A percentile compares a stretch with the other conserved stretches of the same genome.
Evolutionary conservation across 2,797 vertebrate species (phyloP).

Genomic region (Mus minutoides): DNA sequence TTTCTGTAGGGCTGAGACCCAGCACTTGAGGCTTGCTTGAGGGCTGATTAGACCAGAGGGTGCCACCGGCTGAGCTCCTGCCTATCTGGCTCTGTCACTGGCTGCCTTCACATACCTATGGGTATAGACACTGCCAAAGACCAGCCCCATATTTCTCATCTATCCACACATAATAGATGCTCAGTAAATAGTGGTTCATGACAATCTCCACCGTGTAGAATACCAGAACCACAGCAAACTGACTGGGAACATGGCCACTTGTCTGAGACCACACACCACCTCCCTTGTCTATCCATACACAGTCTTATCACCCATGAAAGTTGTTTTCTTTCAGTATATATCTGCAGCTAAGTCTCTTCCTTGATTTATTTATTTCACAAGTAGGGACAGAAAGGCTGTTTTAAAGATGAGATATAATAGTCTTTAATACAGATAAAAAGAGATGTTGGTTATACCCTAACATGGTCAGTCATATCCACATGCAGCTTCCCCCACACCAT

Average conservation of each 20-base stretch:
- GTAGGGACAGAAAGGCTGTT: neutral
- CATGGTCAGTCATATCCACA: neutral
- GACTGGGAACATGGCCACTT: neutral
- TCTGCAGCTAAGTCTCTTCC: neutral
- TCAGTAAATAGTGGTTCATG: neutral
- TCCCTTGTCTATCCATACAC: too few relatives aligned
- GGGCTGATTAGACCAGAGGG: neutral
- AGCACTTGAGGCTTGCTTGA: neutral
- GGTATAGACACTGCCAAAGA: neutral
- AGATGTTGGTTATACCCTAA: neutral
- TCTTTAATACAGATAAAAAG: neutral
- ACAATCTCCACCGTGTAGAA: neutral
- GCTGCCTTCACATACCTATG: neutral
- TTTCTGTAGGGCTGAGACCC: neutral
- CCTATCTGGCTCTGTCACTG: neutral
- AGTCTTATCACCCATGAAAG: neutral
- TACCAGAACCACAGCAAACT: neutral
- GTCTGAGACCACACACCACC: neutral
- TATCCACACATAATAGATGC: neutral
- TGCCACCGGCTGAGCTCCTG: neutral
- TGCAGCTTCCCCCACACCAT: neutral
- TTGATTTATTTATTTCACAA: neutral
- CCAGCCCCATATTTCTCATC: neutral
- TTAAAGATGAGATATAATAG: neutral
- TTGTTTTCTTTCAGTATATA: neutral